Evolutionary conservation across 1,140 invertebrate species (phyloP), one percentile per base, ranked within the genome.

Genomic region (Frieseomelitta varia): DNA sequence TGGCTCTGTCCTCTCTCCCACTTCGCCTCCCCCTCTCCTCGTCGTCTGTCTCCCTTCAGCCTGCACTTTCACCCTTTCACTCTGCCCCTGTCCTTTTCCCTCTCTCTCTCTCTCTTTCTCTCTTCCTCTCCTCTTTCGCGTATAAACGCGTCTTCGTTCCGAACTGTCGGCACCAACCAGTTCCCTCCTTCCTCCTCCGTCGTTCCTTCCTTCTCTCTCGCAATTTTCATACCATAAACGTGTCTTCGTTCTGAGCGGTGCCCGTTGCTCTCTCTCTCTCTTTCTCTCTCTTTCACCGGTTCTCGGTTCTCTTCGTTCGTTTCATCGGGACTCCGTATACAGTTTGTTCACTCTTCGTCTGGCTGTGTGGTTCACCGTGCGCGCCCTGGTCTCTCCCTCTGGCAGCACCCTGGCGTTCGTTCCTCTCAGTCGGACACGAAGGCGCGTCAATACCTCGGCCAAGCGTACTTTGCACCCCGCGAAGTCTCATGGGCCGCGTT

Each of bases 361-460:
- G 27, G 39, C 19, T 63, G 61, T 61, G 53, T 30, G 61, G 11
- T 61, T 61, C 58, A 61, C 58, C n/a, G 24, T 61, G 11, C 67
- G 10, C 39, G 39, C 39, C 39, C 55, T 53, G 71, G 58, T 10
- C 61, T 27, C 76, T 30, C 77, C 63, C 73, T 77, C 81, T 19
- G n/a, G 3, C 24, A 17, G 24, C 61, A 24, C 63, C 24, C 75
- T 34, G 24, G 15, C 30, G 74, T 19, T 78, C 84, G 58, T 76
- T 75, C 34, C 67, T 72, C 53, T 78, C 79, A 47, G 69, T 85
- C 65, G 55, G 65, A 84, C 63, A 30, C 87, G 82, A 79, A 81
- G 88, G 78, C 91, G 91, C 90, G 91, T 92, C 91, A 91, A 92
- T 92, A 92, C 89, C 91, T 83, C 88, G 88, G 47, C 88, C 81